phyloP scores from a whole-genome alignment of 2,113 vertebrate genomes.

The Gymnocephalus cernua region DNA sequence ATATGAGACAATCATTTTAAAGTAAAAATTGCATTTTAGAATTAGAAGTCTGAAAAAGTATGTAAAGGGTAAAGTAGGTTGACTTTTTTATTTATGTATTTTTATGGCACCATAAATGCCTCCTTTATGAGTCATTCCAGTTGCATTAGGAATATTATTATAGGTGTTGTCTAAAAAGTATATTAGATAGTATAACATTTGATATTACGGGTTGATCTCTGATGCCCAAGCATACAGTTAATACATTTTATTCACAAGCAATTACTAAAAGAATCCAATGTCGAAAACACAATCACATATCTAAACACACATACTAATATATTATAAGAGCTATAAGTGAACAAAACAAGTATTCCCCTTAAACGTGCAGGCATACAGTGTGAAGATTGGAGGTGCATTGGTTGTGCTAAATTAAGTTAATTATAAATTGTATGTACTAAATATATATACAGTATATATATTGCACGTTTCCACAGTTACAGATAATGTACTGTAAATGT shows the following conservation, averaged over 20 bases:
- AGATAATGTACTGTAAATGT: too few relatives aligned
- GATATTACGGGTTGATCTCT: too few relatives aligned
- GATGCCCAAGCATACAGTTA: neutral
- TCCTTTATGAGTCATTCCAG: neutral
- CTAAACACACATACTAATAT: too few relatives aligned
- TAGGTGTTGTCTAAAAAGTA: neutral
- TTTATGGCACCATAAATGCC: neutral
- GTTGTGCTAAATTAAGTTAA: too few relatives aligned
- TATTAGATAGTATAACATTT: neutral
- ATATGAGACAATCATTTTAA: neutral
- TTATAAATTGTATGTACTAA: too few relatives aligned
- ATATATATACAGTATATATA: too few relatives aligned
- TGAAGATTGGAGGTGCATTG: too few relatives aligned
- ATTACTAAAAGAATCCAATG: neutral
- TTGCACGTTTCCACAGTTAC: too few relatives aligned
- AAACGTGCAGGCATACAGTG: too few relatives aligned
- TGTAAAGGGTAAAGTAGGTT: neutral
- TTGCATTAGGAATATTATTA: neutral
- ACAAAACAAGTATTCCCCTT: too few relatives aligned
- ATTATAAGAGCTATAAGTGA: too few relatives aligned
- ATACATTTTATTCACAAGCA: neutral
- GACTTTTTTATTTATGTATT: neutral
- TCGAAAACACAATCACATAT: too few relatives aligned
- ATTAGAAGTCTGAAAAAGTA: neutral
- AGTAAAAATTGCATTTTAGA: neutral